Base-by-base conservation (phyloP, 2,888 invertebrate species). In the Catocala fraxini region DNA sequence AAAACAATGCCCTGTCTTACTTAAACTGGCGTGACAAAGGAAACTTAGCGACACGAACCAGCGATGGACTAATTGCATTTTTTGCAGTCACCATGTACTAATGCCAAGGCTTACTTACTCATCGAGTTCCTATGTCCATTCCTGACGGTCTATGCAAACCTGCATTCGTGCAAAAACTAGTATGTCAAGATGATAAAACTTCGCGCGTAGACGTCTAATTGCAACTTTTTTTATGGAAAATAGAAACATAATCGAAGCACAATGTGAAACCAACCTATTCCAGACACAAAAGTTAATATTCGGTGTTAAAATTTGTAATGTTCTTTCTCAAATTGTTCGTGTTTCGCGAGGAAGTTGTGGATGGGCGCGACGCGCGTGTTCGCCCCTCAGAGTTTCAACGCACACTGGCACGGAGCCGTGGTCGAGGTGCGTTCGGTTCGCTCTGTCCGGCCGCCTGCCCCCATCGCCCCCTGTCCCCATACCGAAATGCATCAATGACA, bases 401-500 rank as follows among this genome's bases (percentile, higher is more conserved):
- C 92, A 94, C 89, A 94, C 94, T 92, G 90, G 74, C 70, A 70
- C 63, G 74, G 61, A 53, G 63, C 53, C 63, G 71, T 59, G 74
- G 69, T 59, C 72, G 80, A 81, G 81, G 84, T 83, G 81, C 82
- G 84, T 83, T 81, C 75, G 65, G 73, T 70, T 69, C 67, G 75
- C 55, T 60, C 63, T 80, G 79, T 79, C 79, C 82, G 77, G 85
- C 88, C 88, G 83, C 84, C 82, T 84, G 82, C 86, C 88, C 77
- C 87, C 82, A 74, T 79, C 67, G 67, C 84, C 79, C 79, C 91
- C 88, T 81, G 81, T 85, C 91, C 77, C 89, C 92, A 92, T 83
- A 89, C 91, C 92, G 89, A 93, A 92, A 91, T 93, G 94, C 94
- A 93, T 93, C 93, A 93, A 92, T 93, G 93, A 91, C 92, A 93